Conservation (phyloP, 2,797 vertebrate genomes). For the Paratrypauchen microcephalus region DNA sequence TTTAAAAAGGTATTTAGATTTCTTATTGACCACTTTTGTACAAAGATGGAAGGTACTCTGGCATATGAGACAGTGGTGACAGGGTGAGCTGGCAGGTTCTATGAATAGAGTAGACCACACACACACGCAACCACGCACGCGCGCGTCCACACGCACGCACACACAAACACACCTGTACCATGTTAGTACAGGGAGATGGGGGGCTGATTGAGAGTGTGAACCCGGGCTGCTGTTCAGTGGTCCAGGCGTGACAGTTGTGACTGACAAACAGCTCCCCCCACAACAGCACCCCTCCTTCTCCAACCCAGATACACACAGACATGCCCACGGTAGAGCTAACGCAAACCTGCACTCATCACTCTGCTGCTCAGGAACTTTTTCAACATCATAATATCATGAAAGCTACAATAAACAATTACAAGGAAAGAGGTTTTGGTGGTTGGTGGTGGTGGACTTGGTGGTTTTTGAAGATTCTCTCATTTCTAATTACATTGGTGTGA, state of each 20-base stretch:
- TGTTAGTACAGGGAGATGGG: slow-evolving; percentile 18
- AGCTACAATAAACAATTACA: too few species aligned
- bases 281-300: slow-evolving; percentile 15
- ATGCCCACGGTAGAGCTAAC: slow-evolving; percentile 22
- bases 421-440: too few species aligned
- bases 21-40: background rate
- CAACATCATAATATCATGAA: slow-evolving; percentile 9
- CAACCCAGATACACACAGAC: slow-evolving; percentile 48
- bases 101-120: slow-evolving; percentile 59
- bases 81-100: slow-evolving; percentile 45
- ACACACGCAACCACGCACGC: too few species aligned
- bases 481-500: too few species aligned
- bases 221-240: slow-evolving; percentile 28
- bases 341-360: slow-evolving; percentile 19
- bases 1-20: background rate
- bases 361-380: slow-evolving; percentile 20
- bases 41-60: slow-evolving; percentile 35
- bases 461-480: too few species aligned
- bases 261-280: slow-evolving; percentile 58
- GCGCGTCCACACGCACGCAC: slow-evolving; percentile 44
- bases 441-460: too few species aligned
- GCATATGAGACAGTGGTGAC: slow-evolving; percentile 48
- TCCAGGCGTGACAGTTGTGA: slow-evolving; percentile 62
- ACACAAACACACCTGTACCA: slow-evolving; percentile 49
- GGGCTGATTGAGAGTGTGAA: slow-evolving; percentile 56